A percentile compares a stretch with the other conserved stretches of the same genome.
These are phyloP conservation scores for Podarcis muralis DNA, from an alignment of 2,113 vertebrate species.

Conservation along the genomic window DNA sequence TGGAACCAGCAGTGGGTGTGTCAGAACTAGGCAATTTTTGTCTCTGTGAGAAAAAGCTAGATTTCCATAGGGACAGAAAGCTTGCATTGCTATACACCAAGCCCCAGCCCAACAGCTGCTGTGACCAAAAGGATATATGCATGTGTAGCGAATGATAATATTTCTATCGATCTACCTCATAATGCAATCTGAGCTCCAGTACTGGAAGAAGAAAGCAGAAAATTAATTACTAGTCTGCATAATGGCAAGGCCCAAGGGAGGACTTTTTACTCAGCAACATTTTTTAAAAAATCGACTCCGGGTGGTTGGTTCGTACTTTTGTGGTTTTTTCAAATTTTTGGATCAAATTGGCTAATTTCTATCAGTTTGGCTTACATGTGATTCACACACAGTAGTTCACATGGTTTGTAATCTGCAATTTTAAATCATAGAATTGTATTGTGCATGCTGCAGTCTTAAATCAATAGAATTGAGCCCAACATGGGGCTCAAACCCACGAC, in stretches of 20 bases:
- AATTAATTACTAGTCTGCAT: not conserved
- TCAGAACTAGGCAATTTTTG: not conserved
- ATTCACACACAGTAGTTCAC: not conserved
- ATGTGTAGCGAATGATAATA: not conserved
- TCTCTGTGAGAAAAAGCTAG: not conserved
- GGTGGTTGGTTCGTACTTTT: not conserved
- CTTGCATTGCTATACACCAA: not conserved
- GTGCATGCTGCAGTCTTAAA: too few species aligned
- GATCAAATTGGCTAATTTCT: not conserved
- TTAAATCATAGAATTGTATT: not conserved
- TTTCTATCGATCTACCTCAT: not conserved
- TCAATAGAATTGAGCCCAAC: too few species aligned
- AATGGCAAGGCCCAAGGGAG: not conserved
- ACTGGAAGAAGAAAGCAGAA: not conserved
- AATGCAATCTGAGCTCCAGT: not conserved
- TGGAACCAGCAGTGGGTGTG: not conserved
- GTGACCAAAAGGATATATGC: not conserved
- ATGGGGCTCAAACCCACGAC: too few species aligned
- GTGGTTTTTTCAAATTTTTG: not conserved
- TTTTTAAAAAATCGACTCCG: not conserved
- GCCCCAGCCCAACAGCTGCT: not conserved
- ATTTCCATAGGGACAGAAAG: not conserved
- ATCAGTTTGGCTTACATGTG: not conserved
- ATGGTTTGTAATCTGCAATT: not conserved
- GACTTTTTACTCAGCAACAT: not conserved